Conservation (phyloP, 2,888 invertebrate species). For the Nysson spinosus region DNA sequence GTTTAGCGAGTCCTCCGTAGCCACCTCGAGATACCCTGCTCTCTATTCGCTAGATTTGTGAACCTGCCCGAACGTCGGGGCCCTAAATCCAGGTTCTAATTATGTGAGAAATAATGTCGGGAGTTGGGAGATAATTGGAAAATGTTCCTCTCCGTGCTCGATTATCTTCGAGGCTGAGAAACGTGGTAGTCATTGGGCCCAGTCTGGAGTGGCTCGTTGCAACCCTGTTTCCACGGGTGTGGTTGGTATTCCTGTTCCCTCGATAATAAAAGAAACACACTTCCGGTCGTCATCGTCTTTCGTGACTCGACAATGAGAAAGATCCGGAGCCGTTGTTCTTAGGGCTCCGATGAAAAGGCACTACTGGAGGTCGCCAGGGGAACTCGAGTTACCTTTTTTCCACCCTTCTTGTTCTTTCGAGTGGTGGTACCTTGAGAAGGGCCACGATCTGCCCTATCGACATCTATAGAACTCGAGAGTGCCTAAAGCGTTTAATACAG, state of each 20-base stretch:
- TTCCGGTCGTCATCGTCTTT: slow-evolving; percentile 52
- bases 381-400: slow-evolving; percentile 63
- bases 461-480: slow-evolving; percentile 64
- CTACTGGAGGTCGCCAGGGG: slow-evolving; percentile 59
- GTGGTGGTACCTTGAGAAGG: slow-evolving; percentile 49
- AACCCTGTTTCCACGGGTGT: too few relatives aligned
- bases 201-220: too few relatives aligned
- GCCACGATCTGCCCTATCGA: slow-evolving; percentile 74
- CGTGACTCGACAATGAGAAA: slow-evolving; percentile 74
- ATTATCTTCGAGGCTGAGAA: not conserved
- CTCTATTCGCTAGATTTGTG: too few relatives aligned
- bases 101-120: too few relatives aligned
- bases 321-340: slow-evolving; percentile 65
- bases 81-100: too few relatives aligned
- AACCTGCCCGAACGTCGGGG: too few relatives aligned
- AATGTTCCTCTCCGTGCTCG: too few relatives aligned
- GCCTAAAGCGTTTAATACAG: slow-evolving; percentile 57
- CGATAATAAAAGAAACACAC: slow-evolving; percentile 9
- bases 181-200: too few relatives aligned
- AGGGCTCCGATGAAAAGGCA: slow-evolving; percentile 62
- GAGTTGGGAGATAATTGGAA: too few relatives aligned
- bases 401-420: slow-evolving; percentile 44
- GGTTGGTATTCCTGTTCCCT: not conserved
- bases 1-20: too few relatives aligned
- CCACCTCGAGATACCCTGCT: too few relatives aligned